Evolutionary conservation across 2,888 invertebrate genomes (phyloP).

Genomic region (Noctua fimbriata): DNA sequence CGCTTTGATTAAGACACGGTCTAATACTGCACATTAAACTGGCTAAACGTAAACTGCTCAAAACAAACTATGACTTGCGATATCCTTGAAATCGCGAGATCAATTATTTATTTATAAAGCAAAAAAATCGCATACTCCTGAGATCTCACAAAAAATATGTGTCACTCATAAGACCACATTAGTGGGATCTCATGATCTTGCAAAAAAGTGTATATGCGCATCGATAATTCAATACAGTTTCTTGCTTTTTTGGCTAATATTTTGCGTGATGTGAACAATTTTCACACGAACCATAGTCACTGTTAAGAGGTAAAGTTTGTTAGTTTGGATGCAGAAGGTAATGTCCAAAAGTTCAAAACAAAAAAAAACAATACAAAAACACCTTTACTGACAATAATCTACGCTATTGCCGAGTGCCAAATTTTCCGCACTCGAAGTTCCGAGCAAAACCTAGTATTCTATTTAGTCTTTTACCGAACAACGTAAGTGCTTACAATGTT

Average conservation of each 20-base stretch:
- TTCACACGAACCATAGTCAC: neutral
- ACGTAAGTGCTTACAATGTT: slow-evolving; percentile 75
- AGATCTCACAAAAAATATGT: slow-evolving; percentile 4
- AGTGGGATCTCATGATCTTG: neutral
- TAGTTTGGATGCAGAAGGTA: neutral
- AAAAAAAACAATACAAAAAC: neutral
- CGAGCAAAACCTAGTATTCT: neutral
- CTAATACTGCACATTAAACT: neutral
- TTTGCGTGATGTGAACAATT: neutral
- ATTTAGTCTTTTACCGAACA: neutral
- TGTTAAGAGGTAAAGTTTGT: neutral
- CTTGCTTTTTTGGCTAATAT: neutral
- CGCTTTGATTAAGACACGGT: neutral
- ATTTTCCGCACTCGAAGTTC: neutral
- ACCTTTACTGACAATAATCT: neutral
- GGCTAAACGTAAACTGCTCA: neutral
- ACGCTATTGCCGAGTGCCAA: neutral
- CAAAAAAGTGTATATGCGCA: slow-evolving; percentile 1
- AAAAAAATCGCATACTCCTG: neutral
- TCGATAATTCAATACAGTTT: neutral
- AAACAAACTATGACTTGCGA: slow-evolving; percentile 9
- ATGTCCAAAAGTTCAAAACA: neutral
- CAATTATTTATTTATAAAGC: slow-evolving; percentile 1
- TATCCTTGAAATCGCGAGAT: neutral
- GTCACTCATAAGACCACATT: neutral